phyloP scores from a whole-genome alignment of 2,888 invertebrate genomes.

The Drosophila paramelanica region DNA sequence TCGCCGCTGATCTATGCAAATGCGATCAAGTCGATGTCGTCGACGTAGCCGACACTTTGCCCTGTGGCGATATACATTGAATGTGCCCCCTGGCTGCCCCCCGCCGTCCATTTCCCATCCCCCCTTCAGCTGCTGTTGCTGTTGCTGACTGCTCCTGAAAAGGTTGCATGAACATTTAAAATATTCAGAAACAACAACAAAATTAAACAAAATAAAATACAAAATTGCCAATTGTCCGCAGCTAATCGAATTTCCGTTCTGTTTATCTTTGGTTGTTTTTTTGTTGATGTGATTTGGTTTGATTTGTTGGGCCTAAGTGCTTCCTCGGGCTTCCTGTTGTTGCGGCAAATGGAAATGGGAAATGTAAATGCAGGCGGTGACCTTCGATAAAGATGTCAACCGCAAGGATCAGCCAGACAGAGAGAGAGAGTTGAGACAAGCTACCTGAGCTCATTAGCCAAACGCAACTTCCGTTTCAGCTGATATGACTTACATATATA shows the following conservation, averaged over 20 bases:
- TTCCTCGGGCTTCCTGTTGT: slow-evolving; percentile 51
- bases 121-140: background rate
- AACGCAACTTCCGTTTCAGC: slow-evolving; percentile 48
- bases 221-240: slow-evolving; percentile 53
- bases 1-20: slow-evolving; percentile 60
- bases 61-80: slow-evolving; percentile 54
- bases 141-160: background rate
- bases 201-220: slow-evolving; percentile 19
- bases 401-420: slow-evolving; percentile 33
- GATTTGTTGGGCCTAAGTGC: slow-evolving; percentile 44
- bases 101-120: background rate
- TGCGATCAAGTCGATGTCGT: slow-evolving; percentile 27
- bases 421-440: background rate
- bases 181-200: slow-evolving; percentile 28
- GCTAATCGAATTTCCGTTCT: slow-evolving; percentile 58
- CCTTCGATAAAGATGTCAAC: slow-evolving; percentile 74
- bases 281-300: slow-evolving; percentile 21
- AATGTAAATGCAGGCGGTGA: slow-evolving; percentile 49
- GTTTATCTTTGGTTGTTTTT: slow-evolving; percentile 20
- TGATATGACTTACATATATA: too few relatives aligned
- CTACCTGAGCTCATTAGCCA: slow-evolving; percentile 46
- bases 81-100: background rate
- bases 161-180: slow-evolving; percentile 40
- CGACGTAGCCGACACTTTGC: slow-evolving; percentile 52
- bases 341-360: too few relatives aligned